Percentiles rank a stretch among this genome's conserved stretches.
Conservation (phyloP, 2,797 vertebrate genomes). For the Sphenopsis melanotis region DNA sequence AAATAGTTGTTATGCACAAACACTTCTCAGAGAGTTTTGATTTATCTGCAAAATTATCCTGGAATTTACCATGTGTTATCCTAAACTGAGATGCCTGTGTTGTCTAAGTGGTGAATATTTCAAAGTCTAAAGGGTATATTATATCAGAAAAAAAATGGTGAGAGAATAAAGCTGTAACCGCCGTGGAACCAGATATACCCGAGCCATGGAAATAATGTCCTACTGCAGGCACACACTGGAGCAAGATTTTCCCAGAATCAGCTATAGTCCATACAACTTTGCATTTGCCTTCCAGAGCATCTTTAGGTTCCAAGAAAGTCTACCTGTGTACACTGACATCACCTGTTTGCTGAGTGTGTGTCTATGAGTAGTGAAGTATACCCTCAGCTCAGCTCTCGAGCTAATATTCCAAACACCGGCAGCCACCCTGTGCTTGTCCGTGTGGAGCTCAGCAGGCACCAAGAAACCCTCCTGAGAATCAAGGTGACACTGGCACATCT, state of each 20-base stretch:
- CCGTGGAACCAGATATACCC: rapidly evolving
- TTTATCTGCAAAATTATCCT: neutral
- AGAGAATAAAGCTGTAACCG: neutral
- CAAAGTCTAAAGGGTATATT: neutral
- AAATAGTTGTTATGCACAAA: neutral
- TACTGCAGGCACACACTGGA: neutral
- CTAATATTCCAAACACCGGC: rapidly evolving
- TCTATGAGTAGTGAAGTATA: rapidly evolving
- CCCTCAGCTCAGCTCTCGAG: neutral
- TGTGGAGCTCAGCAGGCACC: neutral
- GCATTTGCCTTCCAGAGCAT: neutral
- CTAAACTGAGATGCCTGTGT: neutral
- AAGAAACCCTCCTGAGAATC: rapidly evolving
- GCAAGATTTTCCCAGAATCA: neutral
- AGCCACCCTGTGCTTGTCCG: neutral
- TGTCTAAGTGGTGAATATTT: neutral
- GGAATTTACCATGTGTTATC: neutral
- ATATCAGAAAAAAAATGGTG: neutral
- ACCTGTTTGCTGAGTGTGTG: no score
- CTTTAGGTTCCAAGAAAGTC: neutral
- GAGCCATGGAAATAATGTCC: neutral
- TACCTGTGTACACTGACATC: rapidly evolving
- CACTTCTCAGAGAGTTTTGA: neutral
- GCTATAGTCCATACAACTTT: neutral
- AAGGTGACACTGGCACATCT: neutral